Evolutionary conservation across 2,888 invertebrate genomes (phyloP).

Genomic region (Rhagium mordax): DNA sequence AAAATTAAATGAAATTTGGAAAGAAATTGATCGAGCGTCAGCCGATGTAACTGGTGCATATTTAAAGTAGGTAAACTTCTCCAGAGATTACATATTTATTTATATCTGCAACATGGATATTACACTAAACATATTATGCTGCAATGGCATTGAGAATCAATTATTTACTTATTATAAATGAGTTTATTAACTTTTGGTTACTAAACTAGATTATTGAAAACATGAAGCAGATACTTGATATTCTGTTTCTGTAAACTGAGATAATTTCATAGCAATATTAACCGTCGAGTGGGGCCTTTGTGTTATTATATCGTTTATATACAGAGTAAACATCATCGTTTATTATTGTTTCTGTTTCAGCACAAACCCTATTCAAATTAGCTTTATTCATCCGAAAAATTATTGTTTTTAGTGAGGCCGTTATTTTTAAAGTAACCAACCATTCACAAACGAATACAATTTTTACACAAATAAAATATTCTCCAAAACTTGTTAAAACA

Average conservation of each 20-base stretch:
- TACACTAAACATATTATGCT: too few species aligned
- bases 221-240: not conserved
- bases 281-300: not conserved
- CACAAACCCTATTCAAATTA: conserved; percentile 30
- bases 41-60: too few species aligned
- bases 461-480: conserved; percentile 3
- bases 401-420: conserved; percentile 17
- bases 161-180: too few species aligned
- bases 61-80: too few species aligned
- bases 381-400: conserved; percentile 17
- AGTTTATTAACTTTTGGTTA: too few species aligned
- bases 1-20: too few species aligned
- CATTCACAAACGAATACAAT: conserved; percentile 6
- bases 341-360: conserved; percentile 24
- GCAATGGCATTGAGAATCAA: too few species aligned
- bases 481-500: not conserved
- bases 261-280: conserved; percentile 15
- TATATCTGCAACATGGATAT: too few species aligned
- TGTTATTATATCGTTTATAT: conserved; percentile 34
- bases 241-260: conserved; percentile 1
- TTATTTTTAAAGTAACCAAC: conserved; percentile 27
- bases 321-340: conserved; percentile 30
- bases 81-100: too few species aligned
- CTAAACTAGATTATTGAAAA: not conserved
- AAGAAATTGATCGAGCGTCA: too few species aligned